These are phyloP conservation scores for Megalopta genalis DNA, from an alignment of 1,140 invertebrate species.

Conservation along the genomic window DNA sequence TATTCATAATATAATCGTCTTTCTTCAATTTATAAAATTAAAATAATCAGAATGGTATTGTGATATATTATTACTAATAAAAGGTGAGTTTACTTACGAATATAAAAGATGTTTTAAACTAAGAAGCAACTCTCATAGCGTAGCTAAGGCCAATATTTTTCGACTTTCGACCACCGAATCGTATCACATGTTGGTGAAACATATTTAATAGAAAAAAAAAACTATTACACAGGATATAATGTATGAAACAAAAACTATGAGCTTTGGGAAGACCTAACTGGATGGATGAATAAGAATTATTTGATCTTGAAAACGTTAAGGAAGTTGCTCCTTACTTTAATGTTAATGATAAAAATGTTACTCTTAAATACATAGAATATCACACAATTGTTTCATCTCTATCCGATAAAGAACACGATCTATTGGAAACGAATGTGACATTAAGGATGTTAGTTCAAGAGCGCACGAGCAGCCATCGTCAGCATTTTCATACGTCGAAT, in stretches of 20 bases:
- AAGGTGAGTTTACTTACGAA: conserved; percentile 28
- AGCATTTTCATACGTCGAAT: conserved; percentile 88
- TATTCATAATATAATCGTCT: conserved; percentile 62
- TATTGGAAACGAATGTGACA: conserved; percentile 26
- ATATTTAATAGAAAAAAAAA: background rate
- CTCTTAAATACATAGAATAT: conserved; percentile 17
- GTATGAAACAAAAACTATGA: background rate
- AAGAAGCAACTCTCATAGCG: background rate
- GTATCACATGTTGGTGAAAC: background rate
- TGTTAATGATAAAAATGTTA: conserved; percentile 17
- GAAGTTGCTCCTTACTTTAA: conserved; percentile 8
- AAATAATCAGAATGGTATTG: conserved; percentile 43
- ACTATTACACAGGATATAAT: background rate
- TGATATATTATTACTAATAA: conserved; percentile 22
- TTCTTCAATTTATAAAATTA: conserved; percentile 60
- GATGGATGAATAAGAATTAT: background rate
- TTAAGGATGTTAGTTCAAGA: conserved; percentile 76
- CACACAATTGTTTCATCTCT: conserved; percentile 11
- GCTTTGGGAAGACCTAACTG: background rate
- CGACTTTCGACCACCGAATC: background rate
- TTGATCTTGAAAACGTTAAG: background rate
- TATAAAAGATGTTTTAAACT: conserved; percentile 4
- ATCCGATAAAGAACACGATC: conserved; percentile 22
- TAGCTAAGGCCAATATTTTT: background rate
- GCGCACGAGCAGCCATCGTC: conserved; percentile 87